Evolutionary conservation across 2,797 vertebrate genomes (phyloP), one percentile per base, ranked within the genome.

Genomic region (Oophaga sylvatica): DNA sequence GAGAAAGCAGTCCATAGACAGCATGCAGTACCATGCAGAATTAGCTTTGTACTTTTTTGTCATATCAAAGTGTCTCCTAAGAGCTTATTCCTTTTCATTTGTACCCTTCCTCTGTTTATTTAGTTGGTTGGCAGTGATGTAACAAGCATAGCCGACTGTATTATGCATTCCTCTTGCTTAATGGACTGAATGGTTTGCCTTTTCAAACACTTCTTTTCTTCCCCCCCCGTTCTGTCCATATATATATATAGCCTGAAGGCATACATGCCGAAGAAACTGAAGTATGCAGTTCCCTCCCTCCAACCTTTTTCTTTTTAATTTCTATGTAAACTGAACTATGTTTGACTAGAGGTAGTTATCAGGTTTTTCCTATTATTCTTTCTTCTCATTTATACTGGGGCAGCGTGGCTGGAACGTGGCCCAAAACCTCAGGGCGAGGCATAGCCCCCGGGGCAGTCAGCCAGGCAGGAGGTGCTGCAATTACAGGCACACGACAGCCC

Each of bases 361-460:
- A 48, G 86, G 85, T 92, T 91, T 89, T 89, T 87, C 79, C 83
- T 89, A 86, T 89, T 86, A 87, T 87, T 20, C 84, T 87, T 60
- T 78, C 84, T 83, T 89, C 83, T 89, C 57, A 86, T 89, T 89
- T 90, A 59, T 90, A 87, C 71, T 89, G 80, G 56, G 81, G 79
- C 81, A 81, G 85, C 56, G 88, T 89, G 90, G 88, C 90, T 90
- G 90, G 88, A 91, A 87, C 87, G 78, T 81, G 89, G 86, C 87
- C 89, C 85, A 86, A 83, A 90, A 88, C 86, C 87, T 89, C 86
- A 90, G 81, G 81, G 90, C 56, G 83, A 73, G 88, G 87, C 86
- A 82, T 57, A 87, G 80, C 77, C 89, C 89, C 81, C 78, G 65
- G 86, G 89, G 86, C 75, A 85, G 68, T n/a, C 82, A 90, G 86